Percentiles rank a stretch among this genome's conserved stretches.
These are phyloP conservation scores for Zaprionus obscuricornis DNA, from an alignment of 2,888 invertebrate species.

Conservation along the genomic window DNA sequence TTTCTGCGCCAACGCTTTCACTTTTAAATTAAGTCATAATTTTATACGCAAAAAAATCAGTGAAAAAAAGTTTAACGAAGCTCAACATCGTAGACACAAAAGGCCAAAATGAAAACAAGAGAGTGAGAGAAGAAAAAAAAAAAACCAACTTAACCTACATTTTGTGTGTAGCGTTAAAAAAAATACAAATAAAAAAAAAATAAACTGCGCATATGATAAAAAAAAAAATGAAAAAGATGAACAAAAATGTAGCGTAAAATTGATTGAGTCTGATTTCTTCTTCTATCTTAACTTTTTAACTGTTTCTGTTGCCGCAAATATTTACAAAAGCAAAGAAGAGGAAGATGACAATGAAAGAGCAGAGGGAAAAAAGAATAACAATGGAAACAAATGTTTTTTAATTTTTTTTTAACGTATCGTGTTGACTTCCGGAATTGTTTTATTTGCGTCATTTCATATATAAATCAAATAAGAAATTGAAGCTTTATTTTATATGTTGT, in stretches of 20 bases:
- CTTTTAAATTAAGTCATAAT: slow-evolving; percentile 77
- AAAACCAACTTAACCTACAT: slow-evolving; percentile 61
- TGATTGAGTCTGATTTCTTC: slow-evolving; percentile 24
- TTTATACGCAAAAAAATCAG: slow-evolving; percentile 50
- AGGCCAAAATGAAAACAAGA: slow-evolving; percentile 24
- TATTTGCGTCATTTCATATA: not conserved
- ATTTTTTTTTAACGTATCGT: not conserved
- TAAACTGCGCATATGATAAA: slow-evolving; percentile 49
- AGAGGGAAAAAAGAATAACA: too few species aligned
- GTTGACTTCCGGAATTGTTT: slow-evolving; percentile 26
- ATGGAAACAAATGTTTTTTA: not conserved
- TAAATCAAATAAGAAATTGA: too few species aligned
- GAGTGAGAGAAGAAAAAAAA: slow-evolving; percentile 14
- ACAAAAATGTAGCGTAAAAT: slow-evolving; percentile 23
- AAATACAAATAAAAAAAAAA: too few species aligned
- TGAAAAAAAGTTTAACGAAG: too few species aligned
- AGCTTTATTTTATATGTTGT: too few species aligned
- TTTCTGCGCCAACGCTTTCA: slow-evolving; percentile 57
- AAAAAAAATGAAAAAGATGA: slow-evolving; percentile 20
- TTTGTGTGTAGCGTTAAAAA: slow-evolving; percentile 41
- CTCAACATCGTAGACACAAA: slow-evolving; percentile 7
- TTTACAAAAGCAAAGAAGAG: not conserved
- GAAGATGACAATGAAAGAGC: too few species aligned
- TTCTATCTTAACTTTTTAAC: slow-evolving; percentile 9
- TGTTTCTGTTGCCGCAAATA: slow-evolving; percentile 9